Evolutionary conservation across 2,888 invertebrate species (phyloP).

Genomic region (Protodeltote pygarga): DNA sequence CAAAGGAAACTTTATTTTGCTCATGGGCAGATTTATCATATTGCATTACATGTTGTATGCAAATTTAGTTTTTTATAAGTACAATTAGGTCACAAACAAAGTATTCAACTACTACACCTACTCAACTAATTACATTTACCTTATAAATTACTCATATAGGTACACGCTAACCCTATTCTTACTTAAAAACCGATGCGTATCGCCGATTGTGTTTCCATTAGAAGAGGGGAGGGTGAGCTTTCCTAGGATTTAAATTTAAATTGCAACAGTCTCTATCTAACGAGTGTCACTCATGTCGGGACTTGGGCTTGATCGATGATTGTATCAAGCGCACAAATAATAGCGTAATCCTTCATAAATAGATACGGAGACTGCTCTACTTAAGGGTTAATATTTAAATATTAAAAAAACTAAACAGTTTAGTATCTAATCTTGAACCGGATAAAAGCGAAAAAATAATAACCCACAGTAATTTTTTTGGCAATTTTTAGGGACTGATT

Average conservation of each 20-base stretch:
- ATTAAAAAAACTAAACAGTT: not conserved
- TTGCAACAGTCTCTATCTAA: constrained; percentile 72
- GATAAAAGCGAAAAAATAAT: too few relatives aligned
- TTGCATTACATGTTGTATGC: too few relatives aligned
- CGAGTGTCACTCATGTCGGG: constrained; percentile 71
- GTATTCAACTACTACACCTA: too few relatives aligned
- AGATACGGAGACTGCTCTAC: constrained; percentile 11
- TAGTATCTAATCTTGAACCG: too few relatives aligned
- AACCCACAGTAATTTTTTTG: too few relatives aligned
- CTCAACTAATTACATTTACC: not conserved
- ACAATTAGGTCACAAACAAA: too few relatives aligned
- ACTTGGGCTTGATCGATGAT: constrained; percentile 80
- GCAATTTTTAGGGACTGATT: too few relatives aligned
- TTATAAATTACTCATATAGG: not conserved
- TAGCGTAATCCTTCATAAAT: constrained; percentile 39
- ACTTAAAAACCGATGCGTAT: constrained; percentile 39
- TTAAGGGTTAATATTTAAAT: not conserved
- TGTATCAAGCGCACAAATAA: constrained; percentile 58
- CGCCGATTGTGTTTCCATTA: constrained; percentile 42
- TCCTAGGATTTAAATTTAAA: constrained; percentile 81
- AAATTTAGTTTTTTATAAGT: too few relatives aligned
- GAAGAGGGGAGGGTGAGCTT: constrained; percentile 58
- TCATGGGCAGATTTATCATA: too few relatives aligned
- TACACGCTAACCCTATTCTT: constrained; percentile 11
- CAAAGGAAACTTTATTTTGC: too few relatives aligned